These are phyloP conservation scores for Thunnus albacares DNA, from an alignment of 2,797 vertebrate species.

Conservation along the genomic window DNA sequence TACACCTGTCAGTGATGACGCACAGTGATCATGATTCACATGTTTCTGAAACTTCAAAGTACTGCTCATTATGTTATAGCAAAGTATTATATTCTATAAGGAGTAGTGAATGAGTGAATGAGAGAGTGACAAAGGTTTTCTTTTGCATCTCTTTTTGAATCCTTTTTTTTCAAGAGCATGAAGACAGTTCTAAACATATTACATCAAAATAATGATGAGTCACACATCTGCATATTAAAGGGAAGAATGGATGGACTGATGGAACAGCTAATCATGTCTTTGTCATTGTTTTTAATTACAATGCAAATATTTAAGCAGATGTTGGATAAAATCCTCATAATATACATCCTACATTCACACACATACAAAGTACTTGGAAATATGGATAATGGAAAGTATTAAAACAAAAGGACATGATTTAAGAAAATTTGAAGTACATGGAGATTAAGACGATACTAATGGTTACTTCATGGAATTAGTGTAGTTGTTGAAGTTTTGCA, in stretches of 20 bases:
- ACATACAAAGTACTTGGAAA: background rate
- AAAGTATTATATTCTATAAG: background rate
- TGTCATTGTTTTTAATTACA: background rate
- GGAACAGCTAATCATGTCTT: background rate
- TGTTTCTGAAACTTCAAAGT: background rate
- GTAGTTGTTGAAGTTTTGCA: background rate
- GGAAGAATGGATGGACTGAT: background rate
- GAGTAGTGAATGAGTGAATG: background rate
- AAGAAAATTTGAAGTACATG: background rate
- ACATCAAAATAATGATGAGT: background rate
- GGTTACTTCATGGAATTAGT: background rate
- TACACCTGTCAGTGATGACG: background rate
- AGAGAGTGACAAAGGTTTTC: background rate
- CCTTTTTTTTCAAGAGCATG: background rate
- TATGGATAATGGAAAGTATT: background rate
- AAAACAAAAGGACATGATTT: background rate
- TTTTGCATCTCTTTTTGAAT: background rate
- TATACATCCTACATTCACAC: background rate
- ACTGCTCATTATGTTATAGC: background rate
- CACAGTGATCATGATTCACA: background rate
- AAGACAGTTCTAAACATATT: background rate
- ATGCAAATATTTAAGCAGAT: conserved; percentile 22
- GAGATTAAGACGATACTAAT: background rate
- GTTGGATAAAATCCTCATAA: conserved; percentile 6
- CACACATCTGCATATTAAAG: background rate